These are phyloP conservation scores for Mesembrinibis cayennensis DNA, from an alignment of 2,113 vertebrate species.

Conservation along the genomic window DNA sequence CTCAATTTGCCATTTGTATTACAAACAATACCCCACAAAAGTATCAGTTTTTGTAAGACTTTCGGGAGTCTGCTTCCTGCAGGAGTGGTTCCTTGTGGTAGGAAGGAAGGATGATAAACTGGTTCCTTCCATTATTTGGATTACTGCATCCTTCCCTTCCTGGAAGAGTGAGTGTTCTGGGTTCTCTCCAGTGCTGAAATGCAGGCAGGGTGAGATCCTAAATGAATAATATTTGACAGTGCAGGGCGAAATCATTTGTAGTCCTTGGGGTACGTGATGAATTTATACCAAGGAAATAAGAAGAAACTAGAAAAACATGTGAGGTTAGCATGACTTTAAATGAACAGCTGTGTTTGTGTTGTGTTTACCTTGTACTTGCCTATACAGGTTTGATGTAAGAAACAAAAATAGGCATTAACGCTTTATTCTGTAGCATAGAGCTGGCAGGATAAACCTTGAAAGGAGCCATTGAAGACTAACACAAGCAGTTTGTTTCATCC, in stretches of 20 bases:
- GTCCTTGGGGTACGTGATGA: background rate
- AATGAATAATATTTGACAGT: background rate
- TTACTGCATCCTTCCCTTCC: background rate
- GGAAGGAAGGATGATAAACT: background rate
- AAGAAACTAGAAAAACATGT: background rate
- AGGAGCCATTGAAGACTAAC: background rate
- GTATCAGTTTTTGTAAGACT: background rate
- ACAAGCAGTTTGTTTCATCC: background rate
- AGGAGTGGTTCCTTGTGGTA: background rate
- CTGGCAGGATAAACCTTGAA: background rate
- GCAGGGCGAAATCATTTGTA: background rate
- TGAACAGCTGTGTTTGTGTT: too few species aligned
- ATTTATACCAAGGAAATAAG: background rate
- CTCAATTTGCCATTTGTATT: background rate
- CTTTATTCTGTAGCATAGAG: accelerated
- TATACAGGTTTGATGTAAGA: background rate
- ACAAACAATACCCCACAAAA: background rate
- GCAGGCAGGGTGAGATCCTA: background rate
- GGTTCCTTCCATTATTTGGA: background rate
- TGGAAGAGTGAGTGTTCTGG: background rate
- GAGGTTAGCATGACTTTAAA: background rate
- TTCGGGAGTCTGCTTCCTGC: background rate
- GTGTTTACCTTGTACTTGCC: background rate
- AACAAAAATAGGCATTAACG: background rate
- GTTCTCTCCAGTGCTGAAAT: background rate